Percentiles rank a stretch among this genome's conserved stretches.
These are phyloP conservation scores for Pseudolaguvia tuberculata DNA, from an alignment of 2,113 vertebrate species.

Conservation along the genomic window DNA sequence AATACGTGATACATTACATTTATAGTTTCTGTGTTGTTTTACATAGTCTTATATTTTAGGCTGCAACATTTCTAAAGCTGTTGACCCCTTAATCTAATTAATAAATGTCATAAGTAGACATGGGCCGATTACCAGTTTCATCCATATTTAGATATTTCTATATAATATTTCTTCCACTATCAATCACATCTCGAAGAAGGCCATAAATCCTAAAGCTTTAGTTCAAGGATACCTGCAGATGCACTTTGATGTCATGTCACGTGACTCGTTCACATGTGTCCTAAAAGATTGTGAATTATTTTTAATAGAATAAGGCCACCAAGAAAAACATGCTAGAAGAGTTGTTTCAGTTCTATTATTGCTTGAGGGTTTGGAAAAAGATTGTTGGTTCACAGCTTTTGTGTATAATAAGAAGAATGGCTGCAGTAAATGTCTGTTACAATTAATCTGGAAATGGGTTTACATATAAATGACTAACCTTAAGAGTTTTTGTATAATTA, in stretches of 20 bases:
- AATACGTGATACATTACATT: no score
- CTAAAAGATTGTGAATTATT: no score
- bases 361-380: conserved; percentile 11
- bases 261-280: no score
- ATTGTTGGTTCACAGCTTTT: background rate
- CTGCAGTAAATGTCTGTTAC: conserved; percentile 18
- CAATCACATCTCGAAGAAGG: background rate
- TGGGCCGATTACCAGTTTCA: no score
- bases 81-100: no score
- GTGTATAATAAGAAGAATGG: conserved; percentile 14
- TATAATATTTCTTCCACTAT: background rate
- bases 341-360: background rate
- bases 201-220: background rate
- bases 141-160: no score
- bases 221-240: conserved; percentile 1
- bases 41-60: no score
- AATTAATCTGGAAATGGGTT: background rate
- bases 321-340: background rate
- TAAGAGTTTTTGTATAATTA: background rate
- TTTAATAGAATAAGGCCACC: background rate
- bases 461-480: conserved; percentile 12
- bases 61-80: no score
- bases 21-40: no score
- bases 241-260: background rate
- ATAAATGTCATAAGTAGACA: no score